These are phyloP conservation scores for Lepidocolaptes lacrymiger DNA, from an alignment of 2,797 vertebrate species.

Conservation along the genomic window DNA sequence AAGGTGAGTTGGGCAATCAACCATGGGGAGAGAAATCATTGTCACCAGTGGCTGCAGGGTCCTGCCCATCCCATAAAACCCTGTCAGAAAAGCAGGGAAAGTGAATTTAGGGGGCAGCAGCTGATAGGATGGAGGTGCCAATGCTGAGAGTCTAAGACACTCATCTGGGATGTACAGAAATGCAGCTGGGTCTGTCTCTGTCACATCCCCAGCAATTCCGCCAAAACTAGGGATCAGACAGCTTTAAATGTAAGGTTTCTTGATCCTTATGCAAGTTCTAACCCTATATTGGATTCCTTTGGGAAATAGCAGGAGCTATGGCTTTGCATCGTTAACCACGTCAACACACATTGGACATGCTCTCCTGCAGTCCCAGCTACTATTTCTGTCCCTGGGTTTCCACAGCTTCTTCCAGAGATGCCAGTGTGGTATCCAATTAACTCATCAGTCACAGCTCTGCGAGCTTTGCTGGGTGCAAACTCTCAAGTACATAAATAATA, in stretches of 20 bases:
- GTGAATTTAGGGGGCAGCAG: background rate
- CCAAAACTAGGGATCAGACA: background rate
- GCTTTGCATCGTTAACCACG: background rate
- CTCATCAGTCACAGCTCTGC: background rate
- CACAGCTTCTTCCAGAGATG: background rate
- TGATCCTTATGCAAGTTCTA: background rate
- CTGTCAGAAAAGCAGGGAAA: background rate
- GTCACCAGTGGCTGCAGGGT: background rate
- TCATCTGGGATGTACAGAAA: background rate
- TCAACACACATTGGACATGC: background rate
- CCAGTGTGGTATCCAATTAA: conserved; percentile 18
- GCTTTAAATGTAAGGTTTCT: background rate
- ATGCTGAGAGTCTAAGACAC: background rate
- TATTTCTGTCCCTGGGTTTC: background rate
- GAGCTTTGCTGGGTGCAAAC: background rate
- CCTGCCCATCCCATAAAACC: background rate
- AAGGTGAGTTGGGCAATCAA: background rate
- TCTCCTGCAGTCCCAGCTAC: conserved; percentile 5
- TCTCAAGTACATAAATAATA: conserved; percentile 47
- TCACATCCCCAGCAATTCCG: background rate
- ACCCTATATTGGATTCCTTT: background rate
- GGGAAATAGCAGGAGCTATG: background rate
- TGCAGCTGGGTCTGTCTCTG: background rate
- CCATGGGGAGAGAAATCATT: background rate
- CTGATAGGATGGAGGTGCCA: background rate